phyloP scores from a whole-genome alignment of 2,888 invertebrate genomes.

The Agonopterix subpropinquella region DNA sequence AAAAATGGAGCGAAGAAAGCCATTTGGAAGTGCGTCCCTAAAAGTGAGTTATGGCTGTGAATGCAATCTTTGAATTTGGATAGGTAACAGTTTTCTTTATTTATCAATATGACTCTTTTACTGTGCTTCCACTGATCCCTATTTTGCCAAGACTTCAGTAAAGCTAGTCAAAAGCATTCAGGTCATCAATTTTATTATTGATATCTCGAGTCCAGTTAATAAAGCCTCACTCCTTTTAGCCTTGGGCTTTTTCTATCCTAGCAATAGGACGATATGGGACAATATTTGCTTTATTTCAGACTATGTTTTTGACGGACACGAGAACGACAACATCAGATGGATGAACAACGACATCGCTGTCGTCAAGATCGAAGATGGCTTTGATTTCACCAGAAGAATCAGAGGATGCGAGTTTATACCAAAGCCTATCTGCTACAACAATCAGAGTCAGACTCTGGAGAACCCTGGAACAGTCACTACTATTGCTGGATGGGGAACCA shows the following conservation, averaged over 20 bases:
- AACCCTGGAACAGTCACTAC: conserved; percentile 43
- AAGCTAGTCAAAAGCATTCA: too few species aligned
- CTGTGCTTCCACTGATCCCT: too few species aligned
- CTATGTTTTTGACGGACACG: conserved; percentile 59
- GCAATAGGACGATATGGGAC: too few species aligned
- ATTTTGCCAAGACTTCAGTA: too few species aligned
- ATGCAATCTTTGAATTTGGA: too few species aligned
- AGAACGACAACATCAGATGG: conserved; percentile 62
- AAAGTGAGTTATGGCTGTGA: conserved; percentile 36
- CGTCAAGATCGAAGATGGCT: conserved; percentile 56
- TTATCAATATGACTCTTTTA: too few species aligned
- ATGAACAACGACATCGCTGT: conserved; percentile 66
- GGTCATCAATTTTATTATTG: too few species aligned
- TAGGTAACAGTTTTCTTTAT: too few species aligned
- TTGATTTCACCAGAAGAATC: conserved; percentile 50
- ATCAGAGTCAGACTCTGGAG: conserved; percentile 52
- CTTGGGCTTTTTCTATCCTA: too few species aligned
- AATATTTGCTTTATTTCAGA: conserved; percentile 24
- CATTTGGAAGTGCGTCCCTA: conserved; percentile 62
- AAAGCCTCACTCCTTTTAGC: too few species aligned
- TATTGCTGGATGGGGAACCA: conserved; percentile 62
- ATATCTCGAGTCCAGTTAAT: too few species aligned
- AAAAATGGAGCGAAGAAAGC: conserved; percentile 64
- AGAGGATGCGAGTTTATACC: conserved; percentile 57
- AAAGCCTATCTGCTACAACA: conserved; percentile 55